Evolutionary conservation across 2,113 vertebrate genomes (phyloP), one percentile per base, ranked within the genome.

Genomic region (Fregetta grallaria): DNA sequence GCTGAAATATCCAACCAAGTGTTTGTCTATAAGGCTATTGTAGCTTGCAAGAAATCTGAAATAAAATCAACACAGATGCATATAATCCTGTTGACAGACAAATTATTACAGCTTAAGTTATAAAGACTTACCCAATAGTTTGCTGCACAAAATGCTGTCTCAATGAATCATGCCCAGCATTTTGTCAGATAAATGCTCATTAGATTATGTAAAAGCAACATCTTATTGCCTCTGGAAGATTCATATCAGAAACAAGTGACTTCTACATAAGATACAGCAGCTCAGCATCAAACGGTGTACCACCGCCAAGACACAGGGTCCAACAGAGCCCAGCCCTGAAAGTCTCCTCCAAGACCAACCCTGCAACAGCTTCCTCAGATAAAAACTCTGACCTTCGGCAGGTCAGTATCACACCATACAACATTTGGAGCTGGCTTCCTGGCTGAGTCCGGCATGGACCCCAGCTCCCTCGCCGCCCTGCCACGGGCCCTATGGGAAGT

Each of bases 11-110:
- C 98, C 99, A 16, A 95, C 95, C 52, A 99, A 97, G 93, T 99
- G 99, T 97, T 99, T 99, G 98, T 99, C 99, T 3, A 98, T 99
- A 18, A 99, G 99, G 73, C 99, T 99, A 88, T 99, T 99, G 94
- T 99, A 99, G n/a, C 97, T 97, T 34, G 98, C 97, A 75, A 99
- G 97, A 29, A 98, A 97, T 62, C 99, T 99, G 96, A 47, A 97
- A 95, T 29, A 36, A 94, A 95, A 53, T 32, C 83, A 85, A 59
- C 34, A 53, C 50, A 50, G 66, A 70, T 17, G 32, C 42, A 58
- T 38, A 38, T 55, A 49, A 93, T 11, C 19, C n/a, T 17, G 16
- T 11, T 70, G 63, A 45, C 15, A 59, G 36, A 25, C n/a, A 75
- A 45, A 38, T 27, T 53, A 25, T 25, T 19, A 59, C 38, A 65